Base-by-base conservation (phyloP, 2,113 vertebrate species). In the Clarias gariepinus region DNA sequence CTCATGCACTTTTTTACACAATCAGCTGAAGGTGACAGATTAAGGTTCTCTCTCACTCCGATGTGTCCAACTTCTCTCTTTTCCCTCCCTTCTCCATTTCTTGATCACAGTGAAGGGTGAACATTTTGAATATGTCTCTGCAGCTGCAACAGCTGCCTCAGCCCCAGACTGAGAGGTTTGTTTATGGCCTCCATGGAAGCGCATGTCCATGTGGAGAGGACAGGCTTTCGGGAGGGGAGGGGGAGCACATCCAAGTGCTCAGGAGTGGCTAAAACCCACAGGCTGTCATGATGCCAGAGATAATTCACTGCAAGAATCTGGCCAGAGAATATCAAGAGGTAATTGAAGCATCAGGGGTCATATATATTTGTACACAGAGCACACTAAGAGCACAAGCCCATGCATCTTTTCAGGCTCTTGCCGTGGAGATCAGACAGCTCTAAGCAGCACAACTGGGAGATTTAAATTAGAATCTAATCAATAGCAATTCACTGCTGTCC, bases 381-480 rank as follows among this genome's bases (percentile, higher is more conserved):
- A 83, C 66, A 81, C 78, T 66, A n/a, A 63, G 41, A 84, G 57
- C 77, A 63, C 36, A 55, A 73, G 82, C 79, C 64, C 63, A 83
- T 85, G 84, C 52, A 83, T 89, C 64, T 89, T 80, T 73, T 36
- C 61, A 55, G 85, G 12, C 7, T 52, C 82, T 71, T 61, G 53
- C 68, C 82, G 74, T n/a, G 81, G 30, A 81, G 69, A 36, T 63
- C 87, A 90, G 88, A 83, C 82, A 53, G 28, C n/a, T n/a, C 79
- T 84, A 79, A 92, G 90, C 85, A 85, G 85, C 84, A 53, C 92
- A 92, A 90, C 84, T 53, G 73, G 80, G 69, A 82, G 88, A 91
- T 92, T 90, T 92, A 89, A 94, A 93, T 94, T 91, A 90, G 89
- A 93, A 91, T 90, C 87, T 25, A 93, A 94, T 94, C 94, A 90